A percentile compares a stretch with the other conserved stretches of the same genome.
These are phyloP conservation scores for Heterodera schachtii DNA, from an alignment of 1,140 invertebrate species.

Conservation along the genomic window DNA sequence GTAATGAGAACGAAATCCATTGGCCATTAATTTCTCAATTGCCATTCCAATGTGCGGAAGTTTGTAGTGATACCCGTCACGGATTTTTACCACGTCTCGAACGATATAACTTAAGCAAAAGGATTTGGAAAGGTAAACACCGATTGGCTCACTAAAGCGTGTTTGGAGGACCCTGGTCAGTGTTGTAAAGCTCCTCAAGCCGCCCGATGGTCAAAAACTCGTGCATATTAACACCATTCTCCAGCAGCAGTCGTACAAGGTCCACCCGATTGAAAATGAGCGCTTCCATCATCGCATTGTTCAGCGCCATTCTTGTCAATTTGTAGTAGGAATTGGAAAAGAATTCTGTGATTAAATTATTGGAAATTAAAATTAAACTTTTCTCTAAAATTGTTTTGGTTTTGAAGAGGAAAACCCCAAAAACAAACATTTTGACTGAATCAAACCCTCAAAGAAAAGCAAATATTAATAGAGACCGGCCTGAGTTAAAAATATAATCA, in stretches of 20 bases:
- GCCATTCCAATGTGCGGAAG: slow-evolving; percentile 92
- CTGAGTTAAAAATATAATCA: no score
- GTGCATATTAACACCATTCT: slow-evolving; percentile 95
- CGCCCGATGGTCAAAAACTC: slow-evolving; percentile 92
- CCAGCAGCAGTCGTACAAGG: slow-evolving; percentile 80
- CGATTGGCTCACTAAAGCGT: slow-evolving; percentile 80
- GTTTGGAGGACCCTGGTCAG: slow-evolving; percentile 81
- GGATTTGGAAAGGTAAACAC: not conserved
- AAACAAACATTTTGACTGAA: no score
- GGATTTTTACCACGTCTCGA: slow-evolving; percentile 39
- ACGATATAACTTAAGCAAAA: slow-evolving; percentile 38
- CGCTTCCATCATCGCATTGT: slow-evolving; percentile 89
- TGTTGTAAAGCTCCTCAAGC: slow-evolving; percentile 92
- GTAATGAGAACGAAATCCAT: slow-evolving; percentile 88
- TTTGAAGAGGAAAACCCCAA: no score
- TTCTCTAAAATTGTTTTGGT: no score
- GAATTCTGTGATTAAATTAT: no score
- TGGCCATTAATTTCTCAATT: slow-evolving; percentile 95
- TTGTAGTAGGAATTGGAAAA: slow-evolving; percentile 16
- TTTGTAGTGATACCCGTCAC: slow-evolving; percentile 38
- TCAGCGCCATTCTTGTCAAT: slow-evolving; percentile 67
- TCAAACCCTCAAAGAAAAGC: no score
- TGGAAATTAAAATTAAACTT: no score
- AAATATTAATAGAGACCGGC: no score
- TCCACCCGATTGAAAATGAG: slow-evolving; percentile 92